A percentile compares a stretch with the other conserved stretches of the same genome.
These are phyloP conservation scores for Callimorpha dominula DNA, from an alignment of 2,888 invertebrate genomes.

Conservation along the genomic window DNA sequence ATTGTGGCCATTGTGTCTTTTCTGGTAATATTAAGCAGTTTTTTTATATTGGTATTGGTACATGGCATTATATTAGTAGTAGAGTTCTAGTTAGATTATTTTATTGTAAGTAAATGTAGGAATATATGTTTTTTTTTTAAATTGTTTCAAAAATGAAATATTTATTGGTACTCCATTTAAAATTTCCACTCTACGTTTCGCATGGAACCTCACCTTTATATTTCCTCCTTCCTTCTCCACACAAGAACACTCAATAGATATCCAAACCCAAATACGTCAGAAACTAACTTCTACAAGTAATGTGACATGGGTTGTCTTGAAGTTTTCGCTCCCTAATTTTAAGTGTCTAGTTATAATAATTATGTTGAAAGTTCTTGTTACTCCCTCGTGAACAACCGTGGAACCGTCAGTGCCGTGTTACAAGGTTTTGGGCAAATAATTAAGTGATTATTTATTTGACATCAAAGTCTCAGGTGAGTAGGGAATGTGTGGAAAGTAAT, in stretches of 20 bases:
- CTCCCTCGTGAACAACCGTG: conserved; percentile 40
- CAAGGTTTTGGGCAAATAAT: conserved; percentile 8
- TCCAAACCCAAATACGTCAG: conserved; percentile 33
- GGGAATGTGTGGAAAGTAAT: conserved; percentile 7
- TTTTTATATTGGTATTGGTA: background rate
- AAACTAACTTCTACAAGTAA: conserved; percentile 44
- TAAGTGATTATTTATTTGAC: conserved; percentile 16
- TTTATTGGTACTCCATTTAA: background rate
- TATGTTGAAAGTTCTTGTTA: conserved; percentile 49
- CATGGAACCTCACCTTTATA: background rate
- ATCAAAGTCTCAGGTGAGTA: conserved; percentile 9
- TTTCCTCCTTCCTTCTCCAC: conserved; percentile 1
- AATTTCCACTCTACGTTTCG: background rate
- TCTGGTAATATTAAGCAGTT: background rate
- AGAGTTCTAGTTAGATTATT: too few species aligned
- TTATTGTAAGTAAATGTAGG: too few species aligned
- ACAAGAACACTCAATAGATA: conserved; percentile 11
- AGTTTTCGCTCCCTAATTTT: conserved; percentile 54
- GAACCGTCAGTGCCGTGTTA: conserved; percentile 14
- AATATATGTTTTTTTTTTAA: too few species aligned
- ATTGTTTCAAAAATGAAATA: background rate
- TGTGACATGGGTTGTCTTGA: conserved; percentile 58
- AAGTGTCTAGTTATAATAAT: conserved; percentile 63
- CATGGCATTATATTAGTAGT: background rate
- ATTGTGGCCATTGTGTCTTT: background rate